Evolutionary conservation across 2,888 invertebrate species (phyloP), one percentile per base, ranked within the genome.

Genomic region (Griposia aprilina): DNA sequence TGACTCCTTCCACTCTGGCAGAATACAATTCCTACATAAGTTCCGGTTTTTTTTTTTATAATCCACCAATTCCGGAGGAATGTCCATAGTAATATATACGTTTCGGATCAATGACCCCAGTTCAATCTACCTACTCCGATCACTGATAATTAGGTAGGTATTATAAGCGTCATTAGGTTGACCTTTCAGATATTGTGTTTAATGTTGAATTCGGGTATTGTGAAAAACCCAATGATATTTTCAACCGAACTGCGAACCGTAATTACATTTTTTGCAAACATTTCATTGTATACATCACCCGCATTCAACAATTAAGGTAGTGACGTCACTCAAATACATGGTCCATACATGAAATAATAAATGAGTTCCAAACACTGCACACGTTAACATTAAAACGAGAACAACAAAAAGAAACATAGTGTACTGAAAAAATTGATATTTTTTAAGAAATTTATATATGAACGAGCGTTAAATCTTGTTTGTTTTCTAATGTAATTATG

Each of bases 351-450:
- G 55, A 26, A 57, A 60, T 55, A 52, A 65, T 67, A 36, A 50
- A 82, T 83, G 82, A 36, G 83, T 86, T 83, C 86, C 83, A 17
- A 63, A 86, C 60, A 68, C 30, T 83, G 83, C 83, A 59, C 78
- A 83, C 70, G 26, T 0, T 45, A 77, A 74, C 74, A 70, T 67
- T 45, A 63, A n/a, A 82, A n/a, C 2, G 15, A 57, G 48, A 55
- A 76, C 48, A 72, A 69, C 45, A 71, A 59, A 57, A 55, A n/a
- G 23, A 30, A 15, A 63, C 8, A n/a, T 30, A 13, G 59, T 57
- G 17, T 55, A 23, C 36, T 20, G 2, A 52, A 69, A 69, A 57
- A 45, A 13, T 36, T n/a, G n/a, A n/a, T n/a, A n/a, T n/a, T n/a
- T n/a, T n/a, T n/a, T n/a, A n/a, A 4, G 2, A 11, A 6, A 23